These are phyloP conservation scores for Pterocles burchelli DNA, from an alignment of 2,113 vertebrate species.

Conservation along the genomic window DNA sequence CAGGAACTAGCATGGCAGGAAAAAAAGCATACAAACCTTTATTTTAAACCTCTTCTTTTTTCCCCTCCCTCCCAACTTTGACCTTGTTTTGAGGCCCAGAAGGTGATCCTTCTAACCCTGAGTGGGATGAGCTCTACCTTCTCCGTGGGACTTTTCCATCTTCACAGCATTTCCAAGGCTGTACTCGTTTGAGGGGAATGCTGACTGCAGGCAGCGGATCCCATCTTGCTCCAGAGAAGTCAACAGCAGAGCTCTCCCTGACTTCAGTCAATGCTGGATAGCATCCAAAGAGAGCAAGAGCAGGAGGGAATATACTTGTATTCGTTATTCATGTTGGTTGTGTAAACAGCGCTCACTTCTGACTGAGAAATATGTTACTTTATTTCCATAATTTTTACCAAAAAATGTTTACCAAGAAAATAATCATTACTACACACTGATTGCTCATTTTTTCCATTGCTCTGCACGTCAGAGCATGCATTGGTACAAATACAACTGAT, in stretches of 20 bases:
- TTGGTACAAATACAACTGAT: constrained; percentile 42
- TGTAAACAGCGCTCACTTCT: constrained; percentile 39
- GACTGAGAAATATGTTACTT: constrained; percentile 30
- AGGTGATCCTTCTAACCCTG: not conserved
- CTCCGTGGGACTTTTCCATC: not conserved
- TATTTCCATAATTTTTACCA: constrained; percentile 21
- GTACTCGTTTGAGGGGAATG: not conserved
- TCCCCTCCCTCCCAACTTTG: not conserved
- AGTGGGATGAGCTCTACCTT: not conserved
- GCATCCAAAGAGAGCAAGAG: constrained; percentile 43
- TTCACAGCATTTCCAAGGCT: not conserved
- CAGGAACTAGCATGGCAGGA: not conserved
- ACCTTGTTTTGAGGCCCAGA: not conserved
- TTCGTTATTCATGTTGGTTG: constrained; percentile 36
- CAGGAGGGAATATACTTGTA: constrained; percentile 52
- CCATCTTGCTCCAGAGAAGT: constrained; percentile 5
- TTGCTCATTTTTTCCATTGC: constrained; percentile 36
- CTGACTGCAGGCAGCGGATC: not conserved
- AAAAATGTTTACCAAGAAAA: constrained; percentile 28
- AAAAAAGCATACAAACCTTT: not conserved
- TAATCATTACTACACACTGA: constrained; percentile 24
- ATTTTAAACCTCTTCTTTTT: not conserved
- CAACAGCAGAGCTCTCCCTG: constrained; percentile 21
- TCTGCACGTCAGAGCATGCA: not conserved
- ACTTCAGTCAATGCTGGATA: constrained; percentile 44